Percentiles rank a stretch among this genome's conserved stretches.
Conservation (phyloP, 1,140 invertebrate species). For the Hermetia illucens region DNA sequence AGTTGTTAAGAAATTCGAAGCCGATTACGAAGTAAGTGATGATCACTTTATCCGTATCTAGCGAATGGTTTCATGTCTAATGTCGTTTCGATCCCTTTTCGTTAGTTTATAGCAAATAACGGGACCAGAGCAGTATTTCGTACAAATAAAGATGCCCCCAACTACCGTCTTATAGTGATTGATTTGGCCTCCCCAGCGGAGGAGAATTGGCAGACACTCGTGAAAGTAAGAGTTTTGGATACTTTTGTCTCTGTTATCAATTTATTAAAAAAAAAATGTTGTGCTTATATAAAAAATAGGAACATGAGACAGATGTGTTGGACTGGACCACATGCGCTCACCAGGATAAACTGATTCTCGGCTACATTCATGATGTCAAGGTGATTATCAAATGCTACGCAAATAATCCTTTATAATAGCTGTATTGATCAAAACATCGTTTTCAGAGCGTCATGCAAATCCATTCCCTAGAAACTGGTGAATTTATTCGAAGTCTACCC, state of each 20-base stretch:
- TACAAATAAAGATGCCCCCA: slow-evolving; percentile 88
- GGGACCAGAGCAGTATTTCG: slow-evolving; percentile 71
- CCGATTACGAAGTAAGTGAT: slow-evolving; percentile 77
- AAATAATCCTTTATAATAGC: too few species aligned
- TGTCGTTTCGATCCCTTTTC: slow-evolving; percentile 15
- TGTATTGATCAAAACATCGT: slow-evolving; percentile 11
- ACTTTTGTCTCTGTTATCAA: slow-evolving; percentile 5
- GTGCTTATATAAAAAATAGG: slow-evolving; percentile 33
- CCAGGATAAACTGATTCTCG: slow-evolving; percentile 73
- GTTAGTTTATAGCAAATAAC: slow-evolving; percentile 82
- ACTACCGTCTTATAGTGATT: slow-evolving; percentile 77
- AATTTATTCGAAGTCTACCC: slow-evolving; percentile 54
- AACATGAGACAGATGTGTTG: slow-evolving; percentile 77
- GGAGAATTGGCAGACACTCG: slow-evolving; percentile 70
- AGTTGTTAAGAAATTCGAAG: slow-evolving; percentile 81
- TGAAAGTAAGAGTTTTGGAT: slow-evolving; percentile 36
- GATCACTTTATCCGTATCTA: neutral
- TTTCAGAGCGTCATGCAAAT: slow-evolving; percentile 72
- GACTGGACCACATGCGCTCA: slow-evolving; percentile 77
- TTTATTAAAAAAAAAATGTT: slow-evolving; percentile 6
- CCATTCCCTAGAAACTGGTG: slow-evolving; percentile 58
- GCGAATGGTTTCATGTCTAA: too few species aligned
- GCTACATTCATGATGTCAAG: slow-evolving; percentile 93
- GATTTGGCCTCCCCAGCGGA: slow-evolving; percentile 66
- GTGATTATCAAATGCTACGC: slow-evolving; percentile 34